Base-by-base conservation (phyloP, 2,888 invertebrate species). In the Molorchus minor region DNA sequence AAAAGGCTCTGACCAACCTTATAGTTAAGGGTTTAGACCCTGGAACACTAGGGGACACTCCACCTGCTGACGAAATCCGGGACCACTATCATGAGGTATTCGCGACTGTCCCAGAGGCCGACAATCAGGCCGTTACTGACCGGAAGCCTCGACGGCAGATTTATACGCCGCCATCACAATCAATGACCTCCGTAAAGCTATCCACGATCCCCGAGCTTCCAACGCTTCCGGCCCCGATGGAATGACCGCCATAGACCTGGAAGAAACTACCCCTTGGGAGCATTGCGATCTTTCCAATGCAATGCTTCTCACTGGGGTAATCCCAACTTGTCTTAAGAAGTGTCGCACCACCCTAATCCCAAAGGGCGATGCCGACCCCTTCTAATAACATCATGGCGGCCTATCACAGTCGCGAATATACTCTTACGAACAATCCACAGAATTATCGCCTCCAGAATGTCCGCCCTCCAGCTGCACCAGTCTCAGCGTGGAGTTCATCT, bases 401-500 rank as follows among this genome's bases (percentile, higher is more conserved):
- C 61, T 0, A 65, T 67, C 8, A 67, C 65, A 0, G 33, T 68
- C 4, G 56, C 56, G 12, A 51, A 54, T 44, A 40, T 54, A 7
- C 19, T 54, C 3, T 20, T 53, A n/a, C 25, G 61, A 13, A 15
- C 51, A 2, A 53, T 59, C 17, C 58, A 67, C 17, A 35, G 44
- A 5, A 46, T 64, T 1, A 13, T 66, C 2, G 19, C 38, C 2
- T 7, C 4, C 5, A n/a, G 65, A 7, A n/a, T 64, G 15, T 5
- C 30, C 5, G 13, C 33, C 10, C 20, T 58, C 1, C 43, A 41
- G 3, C 20, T 67, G 7, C 36, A 56, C 13, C 13, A n/a, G 5
- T 2, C 36, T 7, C 68, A 69, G 33, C 38, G 65, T 17, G 68
- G n/a, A n/a, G n/a, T n/a, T n/a, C n/a, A n/a, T n/a, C n/a, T n/a